These are phyloP conservation scores for Limosa lapponica DNA, from an alignment of 2,797 vertebrate species.

Conservation along the genomic window DNA sequence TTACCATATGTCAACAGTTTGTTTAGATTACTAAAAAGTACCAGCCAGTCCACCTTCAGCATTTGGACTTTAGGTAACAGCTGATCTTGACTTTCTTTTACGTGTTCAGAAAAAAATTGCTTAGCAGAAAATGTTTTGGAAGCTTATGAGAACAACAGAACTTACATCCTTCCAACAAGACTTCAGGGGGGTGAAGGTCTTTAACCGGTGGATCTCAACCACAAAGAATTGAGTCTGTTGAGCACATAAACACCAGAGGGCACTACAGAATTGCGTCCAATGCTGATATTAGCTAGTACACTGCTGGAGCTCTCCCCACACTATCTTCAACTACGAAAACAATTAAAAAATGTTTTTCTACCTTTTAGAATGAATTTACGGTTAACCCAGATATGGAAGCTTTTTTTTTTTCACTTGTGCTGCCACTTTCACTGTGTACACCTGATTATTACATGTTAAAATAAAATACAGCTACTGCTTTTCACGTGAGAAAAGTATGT, in stretches of 20 bases:
- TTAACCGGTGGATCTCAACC: background rate
- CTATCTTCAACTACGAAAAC: background rate
- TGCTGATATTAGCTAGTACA: accelerated
- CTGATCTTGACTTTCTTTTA: background rate
- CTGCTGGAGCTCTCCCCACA: background rate
- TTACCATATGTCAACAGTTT: background rate
- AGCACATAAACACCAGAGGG: background rate
- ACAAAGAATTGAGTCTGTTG: background rate
- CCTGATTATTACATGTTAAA: background rate
- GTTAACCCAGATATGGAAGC: background rate
- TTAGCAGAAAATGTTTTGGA: background rate
- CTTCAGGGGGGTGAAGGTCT: background rate
- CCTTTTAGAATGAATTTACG: background rate
- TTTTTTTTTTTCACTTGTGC: background rate
- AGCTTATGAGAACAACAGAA: background rate
- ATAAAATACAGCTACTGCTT: background rate
- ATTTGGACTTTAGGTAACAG: background rate
- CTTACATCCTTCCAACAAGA: background rate
- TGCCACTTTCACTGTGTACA: background rate
- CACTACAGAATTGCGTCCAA: background rate
- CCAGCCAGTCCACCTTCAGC: background rate
- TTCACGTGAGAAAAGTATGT: background rate
- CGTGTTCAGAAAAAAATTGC: background rate
- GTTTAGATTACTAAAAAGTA: background rate
- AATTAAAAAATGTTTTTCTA: background rate